Conservation (phyloP, 2,113 vertebrate genomes). For the Tylochromis polylepis region DNA sequence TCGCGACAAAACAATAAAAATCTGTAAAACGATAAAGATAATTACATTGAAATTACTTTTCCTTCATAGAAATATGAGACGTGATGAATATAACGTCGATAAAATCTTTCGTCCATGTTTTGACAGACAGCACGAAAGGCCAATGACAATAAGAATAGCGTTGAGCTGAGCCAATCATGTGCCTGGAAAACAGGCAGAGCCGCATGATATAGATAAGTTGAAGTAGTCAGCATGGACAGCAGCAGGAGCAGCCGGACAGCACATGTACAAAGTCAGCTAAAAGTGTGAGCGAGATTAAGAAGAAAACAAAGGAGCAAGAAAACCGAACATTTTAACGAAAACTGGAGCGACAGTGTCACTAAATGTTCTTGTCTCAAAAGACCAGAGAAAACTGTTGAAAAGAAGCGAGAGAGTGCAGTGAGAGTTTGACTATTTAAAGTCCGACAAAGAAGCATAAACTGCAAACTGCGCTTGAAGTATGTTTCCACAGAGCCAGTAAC, state of each 20-base stretch:
- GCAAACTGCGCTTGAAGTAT: background rate
- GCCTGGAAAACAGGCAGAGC: accelerated
- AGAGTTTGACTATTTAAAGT: background rate
- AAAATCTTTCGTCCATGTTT: background rate
- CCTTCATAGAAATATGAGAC: background rate
- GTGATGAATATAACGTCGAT: background rate
- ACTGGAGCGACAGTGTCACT: background rate
- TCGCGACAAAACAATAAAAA: background rate
- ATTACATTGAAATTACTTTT: background rate
- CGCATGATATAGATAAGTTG: background rate
- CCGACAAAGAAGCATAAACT: no score
- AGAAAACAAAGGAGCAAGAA: background rate
- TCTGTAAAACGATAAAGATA: background rate
- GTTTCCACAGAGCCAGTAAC: background rate
- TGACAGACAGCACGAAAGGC: background rate
- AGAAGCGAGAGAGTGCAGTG: background rate
- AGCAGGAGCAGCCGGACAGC: background rate
- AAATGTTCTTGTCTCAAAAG: background rate
- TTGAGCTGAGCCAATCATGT: background rate
- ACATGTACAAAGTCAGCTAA: background rate
- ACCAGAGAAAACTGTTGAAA: background rate
- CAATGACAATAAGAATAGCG: background rate
- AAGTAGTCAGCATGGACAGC: background rate
- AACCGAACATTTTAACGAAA: background rate
- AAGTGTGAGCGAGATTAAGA: background rate